phyloP scores from a whole-genome alignment of 2,888 invertebrate species.

The Dynastes tityus region DNA sequence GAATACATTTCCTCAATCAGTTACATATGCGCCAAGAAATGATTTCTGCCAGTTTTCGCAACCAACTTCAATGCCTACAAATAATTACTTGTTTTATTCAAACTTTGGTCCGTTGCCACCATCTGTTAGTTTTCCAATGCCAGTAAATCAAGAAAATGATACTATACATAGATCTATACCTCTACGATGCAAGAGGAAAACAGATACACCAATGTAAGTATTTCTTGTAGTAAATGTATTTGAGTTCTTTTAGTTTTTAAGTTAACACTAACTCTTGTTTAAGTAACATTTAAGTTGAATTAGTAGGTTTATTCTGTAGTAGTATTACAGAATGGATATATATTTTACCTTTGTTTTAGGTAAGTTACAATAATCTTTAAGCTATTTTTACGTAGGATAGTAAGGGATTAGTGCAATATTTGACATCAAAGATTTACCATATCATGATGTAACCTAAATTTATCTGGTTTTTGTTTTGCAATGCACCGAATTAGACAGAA shows the following conservation, averaged over 20 bases:
- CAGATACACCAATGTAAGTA: constrained; percentile 67
- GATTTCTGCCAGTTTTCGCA: constrained; percentile 50
- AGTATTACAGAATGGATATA: too few species aligned
- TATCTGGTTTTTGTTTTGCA: too few species aligned
- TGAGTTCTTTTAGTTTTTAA: too few species aligned
- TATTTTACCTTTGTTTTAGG: too few species aligned
- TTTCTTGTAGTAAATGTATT: background rate
- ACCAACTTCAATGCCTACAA: constrained; percentile 35
- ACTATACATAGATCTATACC: constrained; percentile 45
- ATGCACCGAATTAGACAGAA: too few species aligned
- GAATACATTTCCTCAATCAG: constrained; percentile 45
- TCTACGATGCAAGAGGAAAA: constrained; percentile 65
- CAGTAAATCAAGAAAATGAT: constrained; percentile 46
- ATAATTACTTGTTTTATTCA: constrained; percentile 56
- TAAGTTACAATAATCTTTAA: too few species aligned
- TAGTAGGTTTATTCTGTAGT: too few species aligned
- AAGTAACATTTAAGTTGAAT: background rate
- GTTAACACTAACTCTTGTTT: background rate
- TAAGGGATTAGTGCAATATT: too few species aligned
- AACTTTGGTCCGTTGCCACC: constrained; percentile 54
- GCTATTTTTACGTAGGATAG: too few species aligned
- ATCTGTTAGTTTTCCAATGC: constrained; percentile 55
- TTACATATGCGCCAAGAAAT: constrained; percentile 42
- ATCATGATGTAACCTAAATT: too few species aligned
- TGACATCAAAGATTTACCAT: too few species aligned